phyloP scores from a whole-genome alignment of 1,140 invertebrate species.

The Trichogramma pretiosum region DNA sequence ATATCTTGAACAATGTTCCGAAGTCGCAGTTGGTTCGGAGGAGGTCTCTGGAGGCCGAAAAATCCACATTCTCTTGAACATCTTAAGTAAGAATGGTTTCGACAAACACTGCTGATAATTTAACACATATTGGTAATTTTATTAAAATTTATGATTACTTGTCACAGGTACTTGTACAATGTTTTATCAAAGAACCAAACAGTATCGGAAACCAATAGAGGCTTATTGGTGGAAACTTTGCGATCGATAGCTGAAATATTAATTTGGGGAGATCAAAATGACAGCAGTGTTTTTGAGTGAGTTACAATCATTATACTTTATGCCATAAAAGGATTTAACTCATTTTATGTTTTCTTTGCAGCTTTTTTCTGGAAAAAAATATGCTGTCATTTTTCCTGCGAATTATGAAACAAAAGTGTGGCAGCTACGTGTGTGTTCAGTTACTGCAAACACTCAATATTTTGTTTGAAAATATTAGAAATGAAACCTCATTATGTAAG shows the following conservation, averaged over 20 bases:
- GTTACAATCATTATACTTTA: conserved; percentile 32
- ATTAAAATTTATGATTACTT: background rate
- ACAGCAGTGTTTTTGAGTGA: conserved; percentile 98
- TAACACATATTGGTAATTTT: background rate
- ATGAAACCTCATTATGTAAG: conserved; percentile 98
- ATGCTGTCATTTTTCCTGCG: conserved; percentile 97
- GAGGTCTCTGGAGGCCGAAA: conserved; percentile 82
- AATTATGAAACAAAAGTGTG: conserved; percentile 96
- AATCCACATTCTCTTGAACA: conserved; percentile 94
- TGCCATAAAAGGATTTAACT: no score
- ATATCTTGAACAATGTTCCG: conserved; percentile 77
- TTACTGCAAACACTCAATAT: conserved; percentile 97
- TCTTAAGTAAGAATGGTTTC: conserved; percentile 63
- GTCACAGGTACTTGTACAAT: conserved; percentile 78
- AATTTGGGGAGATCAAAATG: conserved; percentile 99
- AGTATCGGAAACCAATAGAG: conserved; percentile 89
- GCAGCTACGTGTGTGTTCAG: conserved; percentile 95
- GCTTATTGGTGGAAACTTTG: conserved; percentile 92
- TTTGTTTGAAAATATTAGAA: conserved; percentile 97
- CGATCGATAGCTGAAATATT: conserved; percentile 97
- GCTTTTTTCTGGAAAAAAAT: conserved; percentile 98
- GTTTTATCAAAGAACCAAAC: conserved; percentile 93
- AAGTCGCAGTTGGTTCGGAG: conserved; percentile 79
- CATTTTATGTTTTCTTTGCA: conserved; percentile 45
- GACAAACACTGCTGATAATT: background rate